Base-by-base conservation (phyloP, 2,797 vertebrate species). In the Gallinago solitaria region DNA sequence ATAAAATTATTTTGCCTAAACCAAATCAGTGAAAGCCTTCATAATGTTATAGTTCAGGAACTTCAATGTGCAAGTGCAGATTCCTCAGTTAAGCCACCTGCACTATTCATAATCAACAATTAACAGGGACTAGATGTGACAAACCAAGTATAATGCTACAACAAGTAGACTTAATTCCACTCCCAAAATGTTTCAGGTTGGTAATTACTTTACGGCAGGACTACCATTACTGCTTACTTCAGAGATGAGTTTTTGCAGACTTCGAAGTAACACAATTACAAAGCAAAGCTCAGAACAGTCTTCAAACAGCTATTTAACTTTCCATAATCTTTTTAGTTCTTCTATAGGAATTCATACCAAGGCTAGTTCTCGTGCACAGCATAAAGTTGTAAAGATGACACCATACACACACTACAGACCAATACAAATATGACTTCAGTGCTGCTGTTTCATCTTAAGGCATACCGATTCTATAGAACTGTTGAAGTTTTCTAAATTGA, bases 391-490 rank as follows among this genome's bases (percentile, higher is more conserved):
- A 8, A 30, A 30, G 45, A 3, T 11, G 12, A 12, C n/a, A 73
- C 8, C n/a, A 33, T 2, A 20, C 4, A 33, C 16, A 25, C 3
- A 4, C 16, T 11, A 5, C 0, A 5, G 23, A 11, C 15, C 6
- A 47, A 11, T 0, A 28, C 16, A 21, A 16, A 11, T 2, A 0
- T 13, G 15, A 13, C 20, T 4, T 30, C 69, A 39, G 15, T 1
- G 19, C 43, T 74, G 30, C 27, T 19, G 27, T 11, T 64, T 53
- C 25, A 27, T 25, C 24, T 28, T 15, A 8, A 47, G 16, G 57
- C 1, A 1, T 4, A 28, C 8, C 18, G 65, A 5, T 7, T 5
- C 54, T 45, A 16, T 20, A 27, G 1, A 61, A 16, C n/a, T 50
- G 21, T 25, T 24, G 1, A 7, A 5, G 11, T 9, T 27, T 13